Evolutionary conservation across 2,113 vertebrate species (phyloP).

Genomic region (Dasyurus viverrinus): DNA sequence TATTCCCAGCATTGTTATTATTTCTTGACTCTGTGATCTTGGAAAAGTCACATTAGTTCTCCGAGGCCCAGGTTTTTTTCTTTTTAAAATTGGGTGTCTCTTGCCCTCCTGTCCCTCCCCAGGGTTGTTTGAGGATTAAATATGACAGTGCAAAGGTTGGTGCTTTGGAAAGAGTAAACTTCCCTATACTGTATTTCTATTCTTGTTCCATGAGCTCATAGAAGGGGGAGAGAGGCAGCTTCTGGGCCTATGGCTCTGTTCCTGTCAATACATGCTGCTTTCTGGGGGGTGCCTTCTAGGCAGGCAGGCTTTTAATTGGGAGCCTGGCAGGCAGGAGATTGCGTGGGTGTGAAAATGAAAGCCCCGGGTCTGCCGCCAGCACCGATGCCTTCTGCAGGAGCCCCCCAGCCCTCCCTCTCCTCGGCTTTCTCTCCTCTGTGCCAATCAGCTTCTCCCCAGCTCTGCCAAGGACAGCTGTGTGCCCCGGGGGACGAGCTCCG

Average conservation of each 20-base stretch:
- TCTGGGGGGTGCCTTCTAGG: not conserved
- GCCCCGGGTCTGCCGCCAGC: not conserved
- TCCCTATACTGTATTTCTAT: not conserved
- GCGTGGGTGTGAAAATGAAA: not conserved
- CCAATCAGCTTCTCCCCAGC: conserved; percentile 10
- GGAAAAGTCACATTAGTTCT: not conserved
- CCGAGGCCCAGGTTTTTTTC: not conserved
- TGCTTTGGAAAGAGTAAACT: not conserved
- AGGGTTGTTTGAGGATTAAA: not conserved
- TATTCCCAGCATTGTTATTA: not conserved
- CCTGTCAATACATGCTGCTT: not conserved
- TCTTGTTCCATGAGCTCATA: not conserved
- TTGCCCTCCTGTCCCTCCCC: not conserved
- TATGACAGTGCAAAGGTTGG: not conserved
- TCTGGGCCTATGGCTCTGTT: not conserved
- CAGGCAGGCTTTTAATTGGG: not conserved
- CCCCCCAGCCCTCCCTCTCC: conserved; percentile 2
- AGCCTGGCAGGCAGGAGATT: not conserved
- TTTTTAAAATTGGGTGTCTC: not conserved
- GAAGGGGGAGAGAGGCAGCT: not conserved
- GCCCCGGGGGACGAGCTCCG: conserved; percentile 50
- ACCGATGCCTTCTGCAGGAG: not conserved
- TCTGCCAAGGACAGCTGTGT: conserved; percentile 64
- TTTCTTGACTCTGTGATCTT: not conserved
- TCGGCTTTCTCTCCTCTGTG: conserved; percentile 3